phyloP scores from a whole-genome alignment of 2,888 invertebrate genomes.

The Drosophila cognata region DNA sequence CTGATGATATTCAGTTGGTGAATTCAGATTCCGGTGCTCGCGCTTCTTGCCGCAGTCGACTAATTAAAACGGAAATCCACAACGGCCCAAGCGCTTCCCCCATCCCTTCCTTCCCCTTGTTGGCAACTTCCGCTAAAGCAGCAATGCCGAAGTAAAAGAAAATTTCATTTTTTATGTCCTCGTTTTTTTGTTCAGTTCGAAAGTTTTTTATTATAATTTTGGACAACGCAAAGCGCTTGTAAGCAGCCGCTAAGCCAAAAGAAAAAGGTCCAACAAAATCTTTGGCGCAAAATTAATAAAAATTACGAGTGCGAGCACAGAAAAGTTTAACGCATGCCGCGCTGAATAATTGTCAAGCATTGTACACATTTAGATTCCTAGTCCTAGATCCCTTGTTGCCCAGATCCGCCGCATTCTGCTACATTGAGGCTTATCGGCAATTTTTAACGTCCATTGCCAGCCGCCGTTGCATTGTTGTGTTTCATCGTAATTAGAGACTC shows the following conservation, averaged over 20 bases:
- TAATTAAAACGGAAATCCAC: conserved; percentile 81
- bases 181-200: conserved; percentile 20
- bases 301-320: conserved; percentile 67
- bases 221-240: conserved; percentile 72
- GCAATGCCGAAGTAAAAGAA: conserved; percentile 74
- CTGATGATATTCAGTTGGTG: conserved; percentile 51
- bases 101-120: neutral
- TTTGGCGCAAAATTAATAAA: conserved; percentile 76
- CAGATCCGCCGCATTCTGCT: neutral
- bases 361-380: conserved; percentile 25
- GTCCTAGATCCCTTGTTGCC: neutral
- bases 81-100: conserved; percentile 49
- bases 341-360: conserved; percentile 63
- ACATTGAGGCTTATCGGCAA: conserved; percentile 52
- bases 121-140: conserved; percentile 68
- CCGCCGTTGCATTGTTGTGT: conserved; percentile 46
- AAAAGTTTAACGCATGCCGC: conserved; percentile 62
- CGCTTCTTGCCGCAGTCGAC: conserved; percentile 59
- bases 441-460: conserved; percentile 35
- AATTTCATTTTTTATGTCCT: conserved; percentile 69
- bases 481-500: conserved; percentile 66
- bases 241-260: conserved; percentile 69
- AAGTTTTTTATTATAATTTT: conserved; percentile 62
- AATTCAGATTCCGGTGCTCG: conserved; percentile 57
- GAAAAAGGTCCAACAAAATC: conserved; percentile 14